Base-by-base conservation (phyloP, 2,888 invertebrate species). In the Eupithecia subumbrata region DNA sequence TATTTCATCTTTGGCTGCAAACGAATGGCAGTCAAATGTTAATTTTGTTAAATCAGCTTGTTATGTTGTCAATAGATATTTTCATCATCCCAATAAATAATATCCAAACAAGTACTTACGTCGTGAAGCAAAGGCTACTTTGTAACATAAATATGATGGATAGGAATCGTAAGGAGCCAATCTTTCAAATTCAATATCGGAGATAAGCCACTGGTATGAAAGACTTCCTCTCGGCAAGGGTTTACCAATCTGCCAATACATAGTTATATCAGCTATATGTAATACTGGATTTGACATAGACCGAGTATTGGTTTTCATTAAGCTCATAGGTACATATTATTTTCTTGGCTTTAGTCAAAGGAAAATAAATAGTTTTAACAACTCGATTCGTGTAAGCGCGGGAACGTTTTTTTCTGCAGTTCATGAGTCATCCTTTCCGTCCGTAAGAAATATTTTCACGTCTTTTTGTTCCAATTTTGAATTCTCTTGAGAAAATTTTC, bases 161-260 rank as follows among this genome's bases (percentile, higher is more conserved):
- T n/a, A 37, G 66, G 34, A 37, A 67, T 67, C 40, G 40, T 40
- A 52, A 72, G 56, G 22, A 71, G 37, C 22, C 64, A 64, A 43
- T 48, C n/a, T n/a, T 16, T 64, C 69, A 77, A 74, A 77, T 77
- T 78, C 71, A 72, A 75, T 78, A 75, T 75, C 69, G 7, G 14
- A 56, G 73, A 71, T 73, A 75, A 78, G 75, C 69, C 40, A 66
- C 18, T 30, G 69, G 22, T 69, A 78, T 78, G 75, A 78, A 75
- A 73, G 66, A 69, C 56, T 77, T 77, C 71, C 67, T 72, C 45
- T 63, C 67, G 52, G 66, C 73, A 74, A 40, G 72, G 77, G 74
- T 77, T 68, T 70, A 67, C 63, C 56, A 56, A 56, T 56, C 56
- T 56, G n/a, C 22, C 56, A 56, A 56, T 22, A 22, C 4, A 25